phyloP scores from a whole-genome alignment of 2,888 invertebrate species.

The Diaphora mendica region DNA sequence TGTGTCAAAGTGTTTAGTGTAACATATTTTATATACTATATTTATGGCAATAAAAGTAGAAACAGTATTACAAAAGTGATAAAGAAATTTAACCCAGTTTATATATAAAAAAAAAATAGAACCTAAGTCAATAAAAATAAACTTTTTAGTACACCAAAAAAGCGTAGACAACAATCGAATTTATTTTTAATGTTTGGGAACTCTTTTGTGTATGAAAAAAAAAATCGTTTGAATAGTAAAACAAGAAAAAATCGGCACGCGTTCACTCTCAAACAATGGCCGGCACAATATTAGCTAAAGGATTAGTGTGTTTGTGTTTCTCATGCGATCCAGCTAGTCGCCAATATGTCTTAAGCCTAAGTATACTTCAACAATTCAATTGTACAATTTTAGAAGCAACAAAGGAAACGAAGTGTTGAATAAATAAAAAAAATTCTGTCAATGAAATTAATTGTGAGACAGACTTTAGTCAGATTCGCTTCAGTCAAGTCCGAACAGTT shows the following conservation, averaged over 20 bases:
- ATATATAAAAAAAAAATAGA: conserved; percentile 42
- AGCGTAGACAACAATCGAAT: conserved; percentile 53
- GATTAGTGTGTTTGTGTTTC: conserved; percentile 80
- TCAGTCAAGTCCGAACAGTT: conserved; percentile 22
- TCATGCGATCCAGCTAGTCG: conserved; percentile 62
- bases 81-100: conserved; percentile 31
- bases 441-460: conserved; percentile 3
- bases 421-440: conserved; percentile 4
- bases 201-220: conserved; percentile 48
- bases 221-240: conserved; percentile 54
- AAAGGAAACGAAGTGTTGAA: conserved; percentile 7
- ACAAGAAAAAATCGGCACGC: conserved; percentile 58
- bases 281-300: conserved; percentile 69
- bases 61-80: conserved; percentile 21
- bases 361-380: conserved; percentile 31
- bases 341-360: conserved; percentile 34
- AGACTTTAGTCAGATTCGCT: conserved; percentile 12
- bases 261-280: conserved; percentile 75
- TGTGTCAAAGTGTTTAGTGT: not conserved
- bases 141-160: conserved; percentile 28
- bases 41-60: conserved; percentile 25
- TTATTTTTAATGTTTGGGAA: conserved; percentile 54
- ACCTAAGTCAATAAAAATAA: conserved; percentile 29
- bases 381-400: conserved; percentile 23
- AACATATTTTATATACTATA: not conserved